These are phyloP conservation scores for Anableps anableps DNA, from an alignment of 2,797 vertebrate genomes.

Conservation along the genomic window DNA sequence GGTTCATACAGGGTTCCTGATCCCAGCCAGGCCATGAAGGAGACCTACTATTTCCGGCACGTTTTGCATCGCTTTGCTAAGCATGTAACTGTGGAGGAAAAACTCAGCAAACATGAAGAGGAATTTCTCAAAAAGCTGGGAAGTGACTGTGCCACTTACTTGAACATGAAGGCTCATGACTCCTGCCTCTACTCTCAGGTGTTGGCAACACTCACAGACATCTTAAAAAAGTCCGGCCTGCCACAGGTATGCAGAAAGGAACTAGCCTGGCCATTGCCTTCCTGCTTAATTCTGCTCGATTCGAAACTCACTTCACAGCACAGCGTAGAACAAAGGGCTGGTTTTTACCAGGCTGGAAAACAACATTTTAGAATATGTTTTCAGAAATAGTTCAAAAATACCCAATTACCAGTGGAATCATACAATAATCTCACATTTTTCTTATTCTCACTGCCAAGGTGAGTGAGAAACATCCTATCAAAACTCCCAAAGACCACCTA, in stretches of 20 bases:
- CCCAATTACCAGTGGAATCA: not conserved
- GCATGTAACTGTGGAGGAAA: constrained; percentile 44
- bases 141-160: constrained; percentile 65
- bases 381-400: not conserved
- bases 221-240: constrained; percentile 65
- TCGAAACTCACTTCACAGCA: too few relatives aligned
- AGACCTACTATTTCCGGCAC: constrained; percentile 76
- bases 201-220: constrained; percentile 66
- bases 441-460: constrained; percentile 46
- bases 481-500: constrained; percentile 73
- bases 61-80: constrained; percentile 71
- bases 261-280: too few relatives aligned
- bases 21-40: constrained; percentile 15
- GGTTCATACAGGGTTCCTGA: not conserved
- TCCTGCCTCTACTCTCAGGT: constrained; percentile 72
- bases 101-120: constrained; percentile 57
- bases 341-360: too few relatives aligned
- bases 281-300: too few relatives aligned
- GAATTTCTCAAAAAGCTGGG: constrained; percentile 65
- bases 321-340: too few relatives aligned
- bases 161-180: constrained; percentile 73
- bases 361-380: too few relatives aligned
- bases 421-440: not conserved
- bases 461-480: constrained; percentile 61
- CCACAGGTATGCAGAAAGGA: constrained; percentile 54